Evolutionary conservation across 2,888 invertebrate species (phyloP).

Genomic region (Mesochorus sp.): DNA sequence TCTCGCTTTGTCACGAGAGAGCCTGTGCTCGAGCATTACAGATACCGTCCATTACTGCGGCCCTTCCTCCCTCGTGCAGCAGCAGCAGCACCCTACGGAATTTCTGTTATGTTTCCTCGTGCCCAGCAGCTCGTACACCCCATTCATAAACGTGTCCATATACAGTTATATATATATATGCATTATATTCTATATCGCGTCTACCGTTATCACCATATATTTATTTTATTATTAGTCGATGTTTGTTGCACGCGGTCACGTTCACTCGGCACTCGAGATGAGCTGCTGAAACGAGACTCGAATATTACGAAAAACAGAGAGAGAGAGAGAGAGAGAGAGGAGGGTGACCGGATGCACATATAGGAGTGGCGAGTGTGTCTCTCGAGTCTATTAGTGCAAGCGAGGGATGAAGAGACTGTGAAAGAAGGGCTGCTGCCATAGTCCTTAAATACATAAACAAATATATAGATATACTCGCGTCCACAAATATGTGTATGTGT

Average conservation of each 20-base stretch:
- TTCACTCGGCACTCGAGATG: conserved; percentile 49
- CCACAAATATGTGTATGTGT: neutral
- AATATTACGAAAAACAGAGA: no score
- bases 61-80: neutral
- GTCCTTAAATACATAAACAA: conserved; percentile 6
- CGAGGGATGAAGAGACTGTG: conserved; percentile 27
- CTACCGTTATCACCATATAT: conserved; percentile 17
- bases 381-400: conserved; percentile 46
- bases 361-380: neutral
- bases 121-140: neutral
- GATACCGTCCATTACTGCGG: conserved; percentile 2
- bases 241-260: conserved; percentile 56
- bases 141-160: neutral
- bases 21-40: conserved; percentile 1
- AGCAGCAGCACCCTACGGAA: conserved; percentile 36
- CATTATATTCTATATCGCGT: neutral
- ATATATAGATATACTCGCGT: neutral
- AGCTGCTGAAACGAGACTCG: conserved; percentile 35
- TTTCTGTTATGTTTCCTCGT: conserved; percentile 34
- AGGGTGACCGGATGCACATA: neutral
- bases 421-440: conserved; percentile 7
- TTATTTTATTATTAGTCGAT: conserved; percentile 58
- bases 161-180: neutral
- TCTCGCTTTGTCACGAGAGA: conserved; percentile 49
- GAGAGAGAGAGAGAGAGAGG: no score